Percentiles rank a stretch among this genome's conserved stretches.
These are phyloP conservation scores for Artibeus jamaicensis DNA, from an alignment of 2,797 vertebrate species.

Conservation along the genomic window DNA sequence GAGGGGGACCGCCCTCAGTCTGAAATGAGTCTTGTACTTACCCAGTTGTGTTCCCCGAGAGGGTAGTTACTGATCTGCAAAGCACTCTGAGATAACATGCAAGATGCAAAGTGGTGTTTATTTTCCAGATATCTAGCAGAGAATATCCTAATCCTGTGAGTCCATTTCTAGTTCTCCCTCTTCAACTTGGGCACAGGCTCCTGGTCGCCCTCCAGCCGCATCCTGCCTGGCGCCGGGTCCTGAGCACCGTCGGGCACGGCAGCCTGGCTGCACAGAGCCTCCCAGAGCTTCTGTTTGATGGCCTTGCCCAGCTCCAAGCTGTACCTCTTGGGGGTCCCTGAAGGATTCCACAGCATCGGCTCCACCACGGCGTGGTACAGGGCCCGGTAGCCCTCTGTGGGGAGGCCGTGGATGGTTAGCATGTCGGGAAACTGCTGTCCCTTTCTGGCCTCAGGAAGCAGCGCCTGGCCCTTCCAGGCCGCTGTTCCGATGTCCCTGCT, in stretches of 20 bases:
- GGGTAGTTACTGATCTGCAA: neutral
- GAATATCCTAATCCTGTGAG: neutral
- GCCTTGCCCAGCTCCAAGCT: slow-evolving; percentile 80
- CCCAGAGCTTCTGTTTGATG: slow-evolving; percentile 81
- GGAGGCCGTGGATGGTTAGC: slow-evolving; percentile 65
- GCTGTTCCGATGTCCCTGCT: neutral
- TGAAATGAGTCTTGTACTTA: neutral
- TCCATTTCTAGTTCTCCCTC: neutral
- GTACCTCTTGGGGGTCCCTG: slow-evolving; percentile 71
- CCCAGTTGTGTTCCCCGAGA: neutral
- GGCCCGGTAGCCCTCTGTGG: slow-evolving; percentile 76
- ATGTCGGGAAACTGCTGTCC: neutral
- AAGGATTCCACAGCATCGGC: slow-evolving; percentile 76
- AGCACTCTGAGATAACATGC: neutral
- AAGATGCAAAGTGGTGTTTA: slow-evolving; percentile 51
- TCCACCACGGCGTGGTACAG: slow-evolving; percentile 82
- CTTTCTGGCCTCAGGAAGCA: slow-evolving; percentile 24
- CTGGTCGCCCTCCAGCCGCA: neutral
- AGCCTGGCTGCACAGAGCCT: slow-evolving; percentile 35
- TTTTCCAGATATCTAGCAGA: slow-evolving; percentile 52
- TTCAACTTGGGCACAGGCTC: neutral
- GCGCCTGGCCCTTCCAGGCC: slow-evolving; percentile 39
- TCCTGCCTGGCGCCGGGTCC: neutral
- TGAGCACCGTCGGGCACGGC: neutral
- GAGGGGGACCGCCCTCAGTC: neutral